Base-by-base conservation (phyloP, 2,888 invertebrate species). In the Diabrotica balteata region DNA sequence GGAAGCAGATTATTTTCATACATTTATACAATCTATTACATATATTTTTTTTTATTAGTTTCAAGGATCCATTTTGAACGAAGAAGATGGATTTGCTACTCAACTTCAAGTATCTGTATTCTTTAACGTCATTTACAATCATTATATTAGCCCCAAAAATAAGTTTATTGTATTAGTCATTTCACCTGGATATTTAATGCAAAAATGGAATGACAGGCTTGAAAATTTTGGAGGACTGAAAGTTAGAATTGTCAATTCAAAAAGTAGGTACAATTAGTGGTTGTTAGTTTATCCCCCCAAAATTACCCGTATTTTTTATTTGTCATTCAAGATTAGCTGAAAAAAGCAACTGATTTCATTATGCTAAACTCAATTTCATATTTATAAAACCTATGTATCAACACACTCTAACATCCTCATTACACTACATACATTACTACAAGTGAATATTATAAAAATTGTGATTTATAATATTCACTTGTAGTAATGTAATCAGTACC, bases 21-120 rank as follows among this genome's bases (percentile, higher is more conserved):
- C 8, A 9, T 8, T 7, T 45, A 11, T 52, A 52, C 7, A 43
- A 22, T 58, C 8, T 7, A 51, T 50, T 8, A 8, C 17, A n/a
- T 45, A 17, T 45, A 7, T 49, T 59, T 53, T 17, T 67, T 60
- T n/a, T 42, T 79, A 80, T 72, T 62, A 82, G 83, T 69, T 77
- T 53, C 75, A 74, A 50, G 82, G 82, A 53, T 77, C 77, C 43
- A 79, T 83, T 69, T 68, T 83, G 71, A 82, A 82, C 71, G 75
- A 79, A 66, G 81, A 81, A 67, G 59, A 68, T 51, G 79, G 75
- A 46, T 79, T 82, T 74, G 79, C 80, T 66, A 70, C 73, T 65
- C 74, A 69, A 22, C 65, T 80, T 47, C 80, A 81, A 74, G 74
- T 80, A 43, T 73, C 77, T 53, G 73, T 76, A 22, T 81, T 80